These are phyloP conservation scores for Xiphophorus maculatus DNA, from an alignment of 2,113 vertebrate species.

Conservation along the genomic window DNA sequence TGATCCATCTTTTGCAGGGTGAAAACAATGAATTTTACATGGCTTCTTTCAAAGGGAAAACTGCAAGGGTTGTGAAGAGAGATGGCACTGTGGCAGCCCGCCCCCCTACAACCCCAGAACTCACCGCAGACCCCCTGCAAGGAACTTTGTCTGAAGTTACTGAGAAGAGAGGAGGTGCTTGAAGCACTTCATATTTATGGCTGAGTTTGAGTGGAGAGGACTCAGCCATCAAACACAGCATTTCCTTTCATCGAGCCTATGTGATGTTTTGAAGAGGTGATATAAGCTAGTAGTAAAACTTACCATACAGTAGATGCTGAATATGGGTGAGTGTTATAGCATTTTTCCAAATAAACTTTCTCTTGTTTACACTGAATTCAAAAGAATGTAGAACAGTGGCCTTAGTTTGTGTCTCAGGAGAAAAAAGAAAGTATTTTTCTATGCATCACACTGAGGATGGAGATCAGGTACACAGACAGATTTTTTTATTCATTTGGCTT, in stretches of 20 bases:
- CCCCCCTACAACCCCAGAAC: conserved; percentile 48
- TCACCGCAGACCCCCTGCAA: conserved; percentile 67
- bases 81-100: conserved; percentile 50
- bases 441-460: background rate
- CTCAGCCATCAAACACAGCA: conserved; percentile 48
- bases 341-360: background rate
- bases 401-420: background rate
- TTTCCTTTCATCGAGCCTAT: conserved; percentile 16
- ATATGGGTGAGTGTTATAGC: background rate
- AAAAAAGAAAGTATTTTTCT: background rate
- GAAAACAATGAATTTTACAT: conserved; percentile 72
- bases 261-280: conserved; percentile 32
- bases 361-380: background rate
- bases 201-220: conserved; percentile 21
- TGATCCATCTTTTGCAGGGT: conserved; percentile 37
- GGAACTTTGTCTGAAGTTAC: conserved; percentile 68
- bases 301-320: background rate
- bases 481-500: too few species aligned
- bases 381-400: background rate
- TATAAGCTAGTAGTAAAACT: background rate
- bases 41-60: conserved; percentile 64
- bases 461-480: background rate
- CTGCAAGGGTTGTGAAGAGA: conserved; percentile 50
- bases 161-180: conserved; percentile 48
- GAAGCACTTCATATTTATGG: conserved; percentile 70